These are phyloP conservation scores for Enteromius fasciolatus DNA, from an alignment of 2,797 vertebrate species.

Conservation along the genomic window DNA sequence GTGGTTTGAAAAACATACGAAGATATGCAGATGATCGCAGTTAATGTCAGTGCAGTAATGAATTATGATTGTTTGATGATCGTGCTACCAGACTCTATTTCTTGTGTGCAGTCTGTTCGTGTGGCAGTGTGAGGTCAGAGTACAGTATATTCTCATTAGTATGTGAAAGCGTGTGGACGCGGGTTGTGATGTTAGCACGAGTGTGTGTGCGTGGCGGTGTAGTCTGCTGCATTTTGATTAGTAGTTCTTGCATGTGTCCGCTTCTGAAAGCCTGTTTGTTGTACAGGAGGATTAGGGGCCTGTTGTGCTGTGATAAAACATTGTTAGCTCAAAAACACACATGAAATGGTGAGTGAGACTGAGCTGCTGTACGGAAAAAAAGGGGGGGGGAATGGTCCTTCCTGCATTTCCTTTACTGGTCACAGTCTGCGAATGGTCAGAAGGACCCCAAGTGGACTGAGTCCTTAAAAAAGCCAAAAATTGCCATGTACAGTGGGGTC, in stretches of 20 bases:
- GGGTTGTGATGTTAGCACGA: slow-evolving; percentile 30
- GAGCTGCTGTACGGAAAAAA: slow-evolving; percentile 43
- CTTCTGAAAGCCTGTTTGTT: slow-evolving; percentile 65
- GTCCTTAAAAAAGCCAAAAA: neutral
- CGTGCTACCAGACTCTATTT: neutral
- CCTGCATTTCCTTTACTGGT: slow-evolving; percentile 43
- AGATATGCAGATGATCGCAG: slow-evolving; percentile 16
- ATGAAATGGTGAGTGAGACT: slow-evolving; percentile 59
- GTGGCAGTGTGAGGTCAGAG: slow-evolving; percentile 44
- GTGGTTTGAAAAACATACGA: neutral
- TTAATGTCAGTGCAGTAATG: neutral
- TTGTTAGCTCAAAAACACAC: slow-evolving; percentile 61
- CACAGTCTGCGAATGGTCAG: slow-evolving; percentile 47
- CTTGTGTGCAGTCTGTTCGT: slow-evolving; percentile 1
- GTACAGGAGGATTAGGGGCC: slow-evolving; percentile 64
- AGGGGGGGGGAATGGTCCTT: slow-evolving; percentile 35
- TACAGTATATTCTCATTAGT: slow-evolving; percentile 42
- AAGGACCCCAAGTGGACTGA: slow-evolving; percentile 28
- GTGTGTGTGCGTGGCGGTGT: slow-evolving; percentile 33
- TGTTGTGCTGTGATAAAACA: slow-evolving; percentile 65
- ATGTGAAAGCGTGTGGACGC: slow-evolving; percentile 29
- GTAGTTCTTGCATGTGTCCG: slow-evolving; percentile 63
- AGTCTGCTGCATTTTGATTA: slow-evolving; percentile 62
- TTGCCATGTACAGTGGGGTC: too few species aligned
- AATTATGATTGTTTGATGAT: slow-evolving; percentile 8